Conservation (phyloP, 2,888 invertebrate species). For the Nomada fucata region DNA sequence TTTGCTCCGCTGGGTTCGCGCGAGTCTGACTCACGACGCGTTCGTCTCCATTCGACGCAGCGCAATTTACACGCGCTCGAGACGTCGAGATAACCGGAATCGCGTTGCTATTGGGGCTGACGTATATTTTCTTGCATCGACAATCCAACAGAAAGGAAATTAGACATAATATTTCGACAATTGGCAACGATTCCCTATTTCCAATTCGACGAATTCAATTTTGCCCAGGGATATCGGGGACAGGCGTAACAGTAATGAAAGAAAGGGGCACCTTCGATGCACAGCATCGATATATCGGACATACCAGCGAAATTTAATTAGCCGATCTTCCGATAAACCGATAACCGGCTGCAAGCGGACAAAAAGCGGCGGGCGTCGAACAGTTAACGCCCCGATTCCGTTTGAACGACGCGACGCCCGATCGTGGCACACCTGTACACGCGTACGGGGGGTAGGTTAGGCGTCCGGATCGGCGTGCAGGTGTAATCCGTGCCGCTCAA, state of each 20-base stretch:
- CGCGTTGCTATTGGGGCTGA: too few species aligned
- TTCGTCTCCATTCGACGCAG: not conserved
- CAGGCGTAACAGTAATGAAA: not conserved
- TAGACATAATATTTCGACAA: not conserved
- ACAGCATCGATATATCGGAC: slow-evolving; percentile 13
- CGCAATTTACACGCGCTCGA: not conserved
- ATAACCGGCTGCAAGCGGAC: not conserved
- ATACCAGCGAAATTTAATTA: slow-evolving; percentile 45
- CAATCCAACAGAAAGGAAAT: not conserved
- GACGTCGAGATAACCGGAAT: not conserved
- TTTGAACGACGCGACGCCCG: slow-evolving; percentile 12
- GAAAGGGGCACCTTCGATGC: too few species aligned
- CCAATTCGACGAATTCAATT: not conserved
- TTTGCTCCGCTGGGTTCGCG: slow-evolving; percentile 33
- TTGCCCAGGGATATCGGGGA: not conserved
- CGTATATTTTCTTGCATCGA: not conserved
- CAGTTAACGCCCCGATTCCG: slow-evolving; percentile 27
- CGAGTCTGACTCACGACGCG: slow-evolving; percentile 24
- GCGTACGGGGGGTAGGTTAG: slow-evolving; percentile 3
- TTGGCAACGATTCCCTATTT: not conserved
- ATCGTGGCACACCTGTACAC: slow-evolving; percentile 35
- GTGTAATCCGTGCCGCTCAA: slow-evolving; percentile 72
- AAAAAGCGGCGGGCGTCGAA: slow-evolving; percentile 1
- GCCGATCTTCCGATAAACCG: slow-evolving; percentile 2
- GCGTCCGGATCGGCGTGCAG: slow-evolving; percentile 52